A percentile compares a stretch with the other conserved stretches of the same genome.
These are phyloP conservation scores for Ataeniobius toweri DNA, from an alignment of 2,797 vertebrate species.

Conservation along the genomic window DNA sequence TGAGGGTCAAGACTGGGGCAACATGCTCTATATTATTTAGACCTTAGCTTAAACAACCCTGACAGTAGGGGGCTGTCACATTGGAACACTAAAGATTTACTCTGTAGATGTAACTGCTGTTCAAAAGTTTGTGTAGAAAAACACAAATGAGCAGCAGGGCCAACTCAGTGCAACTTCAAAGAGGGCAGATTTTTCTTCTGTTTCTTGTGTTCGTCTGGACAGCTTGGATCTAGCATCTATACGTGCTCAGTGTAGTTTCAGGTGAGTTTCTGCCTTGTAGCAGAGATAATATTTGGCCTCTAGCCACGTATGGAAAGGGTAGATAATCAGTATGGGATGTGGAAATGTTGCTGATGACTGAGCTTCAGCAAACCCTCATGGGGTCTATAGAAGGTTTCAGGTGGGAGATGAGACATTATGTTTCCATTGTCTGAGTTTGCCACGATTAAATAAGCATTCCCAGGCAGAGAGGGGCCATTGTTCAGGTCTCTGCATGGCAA, in stretches of 20 bases:
- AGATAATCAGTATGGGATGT: conserved; percentile 39
- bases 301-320: conserved; percentile 21
- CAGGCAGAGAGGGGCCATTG: conserved; percentile 71
- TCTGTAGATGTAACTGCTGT: conserved; percentile 45
- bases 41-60: conserved; percentile 51
- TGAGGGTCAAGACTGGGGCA: conserved; percentile 68
- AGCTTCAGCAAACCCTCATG: conserved; percentile 24
- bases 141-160: conserved; percentile 23
- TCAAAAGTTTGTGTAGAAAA: conserved; percentile 47
- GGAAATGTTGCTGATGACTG: conserved; percentile 41
- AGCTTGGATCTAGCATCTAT: conserved; percentile 4
- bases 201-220: conserved; percentile 25
- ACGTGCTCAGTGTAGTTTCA: conserved; percentile 17
- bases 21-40: conserved; percentile 71
- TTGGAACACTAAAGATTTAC: conserved; percentile 55
- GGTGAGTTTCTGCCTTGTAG: conserved; percentile 1
- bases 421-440: conserved; percentile 61
- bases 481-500: conserved; percentile 73
- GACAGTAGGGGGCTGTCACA: conserved; percentile 56
- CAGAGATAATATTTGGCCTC: conserved; percentile 28
- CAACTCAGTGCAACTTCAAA: conserved; percentile 32
- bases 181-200: conserved; percentile 28
- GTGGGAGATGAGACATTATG: conserved; percentile 57
- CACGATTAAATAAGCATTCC: conserved; percentile 75
- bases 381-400: conserved; percentile 57